Percentiles rank a stretch among this genome's conserved stretches.
Evolutionary conservation across 1,140 invertebrate genomes (phyloP).

Genomic region (Bombus huntii): DNA sequence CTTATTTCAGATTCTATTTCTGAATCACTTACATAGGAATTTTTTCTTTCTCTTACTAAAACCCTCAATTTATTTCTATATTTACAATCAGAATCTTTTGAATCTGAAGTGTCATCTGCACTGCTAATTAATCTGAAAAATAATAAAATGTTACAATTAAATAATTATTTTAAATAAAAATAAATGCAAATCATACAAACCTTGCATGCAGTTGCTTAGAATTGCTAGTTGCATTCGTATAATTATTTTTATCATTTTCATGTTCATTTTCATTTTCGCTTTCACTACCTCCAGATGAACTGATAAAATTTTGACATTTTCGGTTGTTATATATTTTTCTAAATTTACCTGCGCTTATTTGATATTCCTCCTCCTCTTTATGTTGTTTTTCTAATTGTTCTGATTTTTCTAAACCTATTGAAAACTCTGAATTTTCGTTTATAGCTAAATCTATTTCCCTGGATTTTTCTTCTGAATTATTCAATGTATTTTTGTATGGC

Average conservation of each 20-base stretch:
- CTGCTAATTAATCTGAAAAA: conserved; percentile 51
- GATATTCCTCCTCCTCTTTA: not conserved
- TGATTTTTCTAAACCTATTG: conserved; percentile 3
- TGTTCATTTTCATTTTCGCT: conserved; percentile 51
- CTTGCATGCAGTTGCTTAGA: conserved; percentile 70
- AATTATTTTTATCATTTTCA: conserved; percentile 31
- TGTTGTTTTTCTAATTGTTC: conserved; percentile 26
- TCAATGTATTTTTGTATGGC: conserved; percentile 40
- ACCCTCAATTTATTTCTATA: conserved; percentile 42
- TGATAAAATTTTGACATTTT: conserved; percentile 48
- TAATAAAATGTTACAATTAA: conserved; percentile 2
- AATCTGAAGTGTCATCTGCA: conserved; percentile 44
- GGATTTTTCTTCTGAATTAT: conserved; percentile 36
- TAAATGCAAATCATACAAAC: conserved; percentile 49
- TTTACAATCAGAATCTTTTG: conserved; percentile 38
- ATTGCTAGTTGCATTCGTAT: conserved; percentile 39
- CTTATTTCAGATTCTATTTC: conserved; percentile 47
- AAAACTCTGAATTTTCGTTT: conserved; percentile 19
- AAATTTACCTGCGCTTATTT: conserved; percentile 44
- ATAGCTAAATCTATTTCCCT: conserved; percentile 34
- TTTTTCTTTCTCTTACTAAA: conserved; percentile 23
- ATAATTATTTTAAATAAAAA: conserved; percentile 9
- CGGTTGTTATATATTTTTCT: conserved; percentile 50
- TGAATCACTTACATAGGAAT: conserved; percentile 50
- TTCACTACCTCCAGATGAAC: conserved; percentile 57